Base-by-base conservation (phyloP, 2,113 vertebrate species). In the Cololabis saira region DNA sequence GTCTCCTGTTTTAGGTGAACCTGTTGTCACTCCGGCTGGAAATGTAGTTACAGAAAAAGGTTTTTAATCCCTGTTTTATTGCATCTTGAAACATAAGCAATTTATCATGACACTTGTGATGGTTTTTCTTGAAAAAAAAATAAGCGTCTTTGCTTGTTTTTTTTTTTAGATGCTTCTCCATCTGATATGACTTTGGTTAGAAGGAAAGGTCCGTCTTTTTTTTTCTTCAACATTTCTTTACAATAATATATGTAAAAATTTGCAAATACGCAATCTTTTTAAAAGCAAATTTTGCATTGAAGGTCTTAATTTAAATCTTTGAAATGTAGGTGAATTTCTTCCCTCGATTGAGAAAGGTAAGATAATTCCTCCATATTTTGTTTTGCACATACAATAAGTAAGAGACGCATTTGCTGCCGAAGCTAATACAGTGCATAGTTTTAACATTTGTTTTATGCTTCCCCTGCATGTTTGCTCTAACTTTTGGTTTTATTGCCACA, bases 311-410 rank as follows among this genome's bases (percentile, higher is more conserved):
- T 47, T 15, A 37, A 53, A 17, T 48, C 16, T 56, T 68, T 69
- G 62, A 62, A 65, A 49, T 71, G 2, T 17, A 94, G 93, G 90
- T 43, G 71, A 91, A 86, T 93, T 94, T 85, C 68, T 93, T 50
- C 93, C 93, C 62, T 81, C 91, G 15, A 33, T 75, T 13, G 89
- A 87, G 66, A 89, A 92, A 91, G 90, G 93, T 94, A 88, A 84
- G 90, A 80, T 59, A 65, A 59, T 6, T 10, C 2, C 13, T 21
- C 16, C 11, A 0, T 57, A 7, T 14, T 17, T 7, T 12, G 53
- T 9, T 14, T 37, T 6, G 12, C 4, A 48, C 16, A 19, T 17
- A 17, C 16, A 14, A 13, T 10, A 1, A 37, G 2, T 56, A 16
- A 48, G 54, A 41, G 17, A 42, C 8, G 3, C 3, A 10, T 19